Base-by-base conservation (phyloP, 2,113 vertebrate species). In the Serinus canaria region DNA sequence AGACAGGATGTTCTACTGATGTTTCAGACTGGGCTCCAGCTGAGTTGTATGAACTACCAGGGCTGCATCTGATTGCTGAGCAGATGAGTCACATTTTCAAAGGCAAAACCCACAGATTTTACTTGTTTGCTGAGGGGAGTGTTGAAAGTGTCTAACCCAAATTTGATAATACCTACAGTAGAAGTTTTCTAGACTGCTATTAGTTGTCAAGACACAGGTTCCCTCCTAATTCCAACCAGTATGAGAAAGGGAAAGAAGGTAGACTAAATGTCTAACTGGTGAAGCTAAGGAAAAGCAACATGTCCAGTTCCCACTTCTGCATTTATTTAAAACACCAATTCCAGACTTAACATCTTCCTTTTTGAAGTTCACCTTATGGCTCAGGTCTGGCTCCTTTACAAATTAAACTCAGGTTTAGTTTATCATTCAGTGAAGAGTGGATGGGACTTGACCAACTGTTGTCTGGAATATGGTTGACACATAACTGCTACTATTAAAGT, bases 1-100 rank as follows among this genome's bases (percentile, higher is more conserved):
- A 95, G 96, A 95, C 93, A 95, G 93, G 94, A 95, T 95, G 90
- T 94, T 88, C 85, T 77, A 7, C 79, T 95, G 93, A 41, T 94
- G 92, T 88, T 96, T 94, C 69, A 94, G 88, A 78, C 90, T 10
- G 53, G n/a, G 68, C 35, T 96, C 90, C 93, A 90, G 88, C 88
- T 84, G 92, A 72, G 86, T 13, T 0, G 5, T 41, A 27, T 35
- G 69, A 84, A 46, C 69, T 60, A 41, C 73, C 58, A 35, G 47
- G 58, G 78, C 62, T 58, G 41, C 39, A 9, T 74, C 85, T 77
- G 21, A 13, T 79, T 64, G 73, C 63, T 56, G 72, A 83, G 85
- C 31, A 24, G 87, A 49, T 39, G 63, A 93, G 39, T 78, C 85
- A 89, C 72, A 27, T 74, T 74, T 88, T 83, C 75, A 49, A 59